Evolutionary conservation across 2,888 invertebrate species (phyloP), one percentile per base, ranked within the genome.

Genomic region (Atherix ibis): DNA sequence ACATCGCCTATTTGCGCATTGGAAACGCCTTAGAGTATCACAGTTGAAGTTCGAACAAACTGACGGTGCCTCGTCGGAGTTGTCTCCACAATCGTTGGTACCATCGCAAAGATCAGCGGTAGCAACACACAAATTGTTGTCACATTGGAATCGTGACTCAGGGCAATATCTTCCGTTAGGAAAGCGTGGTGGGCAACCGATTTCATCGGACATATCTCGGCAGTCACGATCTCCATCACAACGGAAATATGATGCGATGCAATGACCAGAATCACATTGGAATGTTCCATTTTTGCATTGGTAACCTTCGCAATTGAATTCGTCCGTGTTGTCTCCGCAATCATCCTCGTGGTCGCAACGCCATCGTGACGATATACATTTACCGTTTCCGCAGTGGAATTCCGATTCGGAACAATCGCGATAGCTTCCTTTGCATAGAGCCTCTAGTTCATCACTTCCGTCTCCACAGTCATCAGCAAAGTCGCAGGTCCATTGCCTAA

Each of bases 401-500:
- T 91, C 91, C 0, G 85, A 88, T 54, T 94, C 92, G 0, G 91
- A 92, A 51, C 94, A 95, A 36, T 84, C 78, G 14, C 95, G 68
- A 56, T 89, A 92, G 38, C 67, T 69, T 34, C 79, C 77, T 48
- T 79, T 77, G 58, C 94, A 95, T 19, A 83, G 64, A 0, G 73
- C 63, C 45, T 84, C 82, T 2, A 72, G 64, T 57, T 92, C 91
- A 54, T 98, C 97, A 34, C 83, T 82, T 27, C 84, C 83, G 56
- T 97, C 97, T 0, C 89, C 85, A 50, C 97, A 97, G 54, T 97
- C 95, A 50, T 94, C 89, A 18, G 94, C 88, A 58, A 89, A 92
- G 54, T 97, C 95, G 54, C 95, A 97, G 46, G 80, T 71, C 92
- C 92, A 94, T 51, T 89, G 82, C 46, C 60, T 61, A 30, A 5